These are phyloP conservation scores for Phacellophora camtschatica DNA, from an alignment of 30 jellyfish, hydroid and myxozoan genomes.

Conservation along the genomic window DNA sequence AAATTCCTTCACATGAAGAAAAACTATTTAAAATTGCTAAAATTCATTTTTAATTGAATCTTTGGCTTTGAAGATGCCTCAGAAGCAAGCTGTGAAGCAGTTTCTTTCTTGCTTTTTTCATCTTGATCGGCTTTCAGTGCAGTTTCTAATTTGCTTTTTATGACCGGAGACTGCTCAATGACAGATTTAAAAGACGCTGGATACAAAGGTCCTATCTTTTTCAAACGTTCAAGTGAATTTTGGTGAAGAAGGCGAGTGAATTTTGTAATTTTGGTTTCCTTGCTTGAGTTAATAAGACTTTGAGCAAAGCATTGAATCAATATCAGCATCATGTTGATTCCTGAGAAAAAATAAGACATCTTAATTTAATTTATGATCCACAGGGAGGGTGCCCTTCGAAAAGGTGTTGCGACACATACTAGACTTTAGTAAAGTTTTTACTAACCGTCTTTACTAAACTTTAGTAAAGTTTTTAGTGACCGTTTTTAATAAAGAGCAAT, in stretches of 20 bases:
- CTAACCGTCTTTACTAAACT: too few relatives aligned
- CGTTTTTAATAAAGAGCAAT: too few relatives aligned
- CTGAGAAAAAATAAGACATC: constrained; percentile 55
- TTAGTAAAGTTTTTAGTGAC: too few relatives aligned
- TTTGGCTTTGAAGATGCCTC: constrained; percentile 77
- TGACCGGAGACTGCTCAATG: constrained; percentile 85
- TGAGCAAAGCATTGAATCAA: constrained; percentile 64
- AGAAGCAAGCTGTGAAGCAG: neutral
- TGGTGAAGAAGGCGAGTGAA: constrained; percentile 78
- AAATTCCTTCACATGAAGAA: neutral
- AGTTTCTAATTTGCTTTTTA: constrained; percentile 69
- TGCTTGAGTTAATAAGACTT: constrained; percentile 49
- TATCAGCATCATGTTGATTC: constrained; percentile 74
- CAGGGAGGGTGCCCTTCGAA: too few relatives aligned
- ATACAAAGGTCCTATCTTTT: constrained; percentile 93
- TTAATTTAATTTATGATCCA: too few relatives aligned
- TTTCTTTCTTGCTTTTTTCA: constrained; percentile 28
- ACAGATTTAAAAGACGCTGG: constrained; percentile 79
- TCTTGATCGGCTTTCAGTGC: constrained; percentile 89
- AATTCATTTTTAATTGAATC: constrained; percentile 94
- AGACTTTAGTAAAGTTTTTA: too few relatives aligned
- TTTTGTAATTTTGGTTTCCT: constrained; percentile 44
- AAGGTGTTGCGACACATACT: too few relatives aligned
- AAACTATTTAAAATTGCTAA: constrained; percentile 85
- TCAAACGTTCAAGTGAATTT: constrained; percentile 73